Evolutionary conservation across 2,113 vertebrate genomes (phyloP).

Genomic region (Empidonax traillii): DNA sequence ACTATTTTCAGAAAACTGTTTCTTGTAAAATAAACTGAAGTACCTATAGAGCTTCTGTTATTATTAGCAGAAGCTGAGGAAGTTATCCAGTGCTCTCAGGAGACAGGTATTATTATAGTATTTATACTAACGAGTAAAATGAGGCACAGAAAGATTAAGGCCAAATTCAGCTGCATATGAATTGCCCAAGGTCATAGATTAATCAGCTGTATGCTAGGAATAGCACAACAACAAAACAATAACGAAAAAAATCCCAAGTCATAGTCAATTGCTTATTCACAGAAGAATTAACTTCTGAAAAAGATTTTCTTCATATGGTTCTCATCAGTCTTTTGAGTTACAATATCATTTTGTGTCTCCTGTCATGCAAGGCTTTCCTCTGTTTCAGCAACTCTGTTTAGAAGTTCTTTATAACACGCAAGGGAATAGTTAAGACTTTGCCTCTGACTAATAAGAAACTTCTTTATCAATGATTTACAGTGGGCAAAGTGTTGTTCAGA

Average conservation of each 20-base stretch:
- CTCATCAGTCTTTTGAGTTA: constrained; percentile 4
- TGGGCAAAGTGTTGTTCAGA: background rate
- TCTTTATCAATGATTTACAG: constrained; percentile 9
- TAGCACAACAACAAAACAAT: background rate
- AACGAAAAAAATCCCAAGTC: background rate
- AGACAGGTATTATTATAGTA: constrained; percentile 27
- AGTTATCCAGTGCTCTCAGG: background rate
- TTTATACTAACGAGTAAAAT: constrained; percentile 42
- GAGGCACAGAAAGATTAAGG: background rate
- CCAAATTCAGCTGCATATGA: background rate
- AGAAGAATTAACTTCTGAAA: background rate
- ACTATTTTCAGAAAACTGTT: background rate
- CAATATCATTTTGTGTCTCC: background rate
- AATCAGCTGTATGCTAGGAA: background rate
- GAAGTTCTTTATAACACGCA: background rate
- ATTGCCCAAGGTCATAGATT: constrained; percentile 17
- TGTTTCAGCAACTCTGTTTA: background rate
- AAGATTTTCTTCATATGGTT: background rate
- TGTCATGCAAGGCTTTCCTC: background rate
- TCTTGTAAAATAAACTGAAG: background rate
- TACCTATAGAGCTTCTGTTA: background rate
- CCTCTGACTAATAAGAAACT: constrained; percentile 2
- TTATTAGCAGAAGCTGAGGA: background rate
- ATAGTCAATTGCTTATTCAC: background rate
- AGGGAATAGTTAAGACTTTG: background rate